These are phyloP conservation scores for Antechinus stuartii DNA, from an alignment of 2,113 vertebrate species.

Conservation along the genomic window DNA sequence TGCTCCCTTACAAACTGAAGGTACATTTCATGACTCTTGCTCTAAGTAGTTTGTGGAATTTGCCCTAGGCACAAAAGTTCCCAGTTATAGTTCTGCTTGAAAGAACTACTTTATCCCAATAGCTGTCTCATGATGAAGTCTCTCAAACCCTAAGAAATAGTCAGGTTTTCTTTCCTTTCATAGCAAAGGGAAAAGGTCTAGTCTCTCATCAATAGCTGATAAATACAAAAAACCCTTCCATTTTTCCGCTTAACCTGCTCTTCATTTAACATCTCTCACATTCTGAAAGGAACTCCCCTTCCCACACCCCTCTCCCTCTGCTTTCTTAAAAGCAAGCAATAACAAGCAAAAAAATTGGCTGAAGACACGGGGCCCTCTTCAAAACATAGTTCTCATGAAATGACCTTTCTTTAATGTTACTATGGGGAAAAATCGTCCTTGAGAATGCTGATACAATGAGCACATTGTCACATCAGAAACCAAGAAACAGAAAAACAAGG, in stretches of 20 bases:
- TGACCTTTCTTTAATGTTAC: conserved; percentile 47
- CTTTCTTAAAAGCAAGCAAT: conserved; percentile 8
- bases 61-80: not conserved
- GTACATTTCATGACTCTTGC: not conserved
- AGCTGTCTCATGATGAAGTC: not conserved
- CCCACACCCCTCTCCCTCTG: too few species aligned
- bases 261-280: conserved; percentile 44
- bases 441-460: conserved; percentile 42
- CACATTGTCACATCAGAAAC: conserved; percentile 48
- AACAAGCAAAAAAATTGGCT: conserved; percentile 26
- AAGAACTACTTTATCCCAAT: not conserved
- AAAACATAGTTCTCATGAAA: conserved; percentile 50
- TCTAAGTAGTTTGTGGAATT: not conserved
- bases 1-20: not conserved
- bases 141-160: not conserved
- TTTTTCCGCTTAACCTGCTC: conserved; percentile 33
- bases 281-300: conserved; percentile 30
- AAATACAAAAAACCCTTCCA: not conserved
- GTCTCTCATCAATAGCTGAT: not conserved
- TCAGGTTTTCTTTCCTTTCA: not conserved
- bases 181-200: not conserved
- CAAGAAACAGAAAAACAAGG: conserved; percentile 40
- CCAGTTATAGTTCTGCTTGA: not conserved
- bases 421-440: conserved; percentile 49
- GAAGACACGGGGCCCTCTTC: conserved; percentile 30